These are phyloP conservation scores for Noctuana brunneofusca DNA, from an alignment of 2,888 invertebrate species.

Conservation along the genomic window DNA sequence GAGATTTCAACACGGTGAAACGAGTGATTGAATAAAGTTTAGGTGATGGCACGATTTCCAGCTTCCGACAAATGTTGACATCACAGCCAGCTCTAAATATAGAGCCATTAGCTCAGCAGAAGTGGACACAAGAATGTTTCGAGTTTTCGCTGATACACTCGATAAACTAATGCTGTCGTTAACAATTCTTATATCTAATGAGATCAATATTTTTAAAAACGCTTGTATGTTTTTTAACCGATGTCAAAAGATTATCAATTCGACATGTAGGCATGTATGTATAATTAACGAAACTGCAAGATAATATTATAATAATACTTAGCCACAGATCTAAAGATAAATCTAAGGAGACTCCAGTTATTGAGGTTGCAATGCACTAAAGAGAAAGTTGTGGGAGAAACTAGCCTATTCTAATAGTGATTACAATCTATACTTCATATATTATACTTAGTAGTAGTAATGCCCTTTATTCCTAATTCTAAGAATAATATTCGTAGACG, in stretches of 20 bases:
- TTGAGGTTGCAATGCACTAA: constrained; percentile 18
- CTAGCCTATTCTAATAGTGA: constrained; percentile 23
- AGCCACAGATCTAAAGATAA: constrained; percentile 9
- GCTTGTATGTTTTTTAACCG: neutral
- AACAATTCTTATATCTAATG: constrained; percentile 13
- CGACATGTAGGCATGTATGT: too few relatives aligned
- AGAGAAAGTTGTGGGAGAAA: constrained; percentile 31
- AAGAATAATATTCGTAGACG: neutral
- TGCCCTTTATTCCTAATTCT: neutral
- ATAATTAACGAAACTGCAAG: too few relatives aligned
- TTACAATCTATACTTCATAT: constrained; percentile 1
- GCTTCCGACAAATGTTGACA: constrained; percentile 60
- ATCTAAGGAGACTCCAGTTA: constrained; percentile 11
- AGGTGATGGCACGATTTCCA: constrained; percentile 57
- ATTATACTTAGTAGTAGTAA: neutral
- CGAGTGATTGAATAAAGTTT: constrained; percentile 45
- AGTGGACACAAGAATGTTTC: constrained; percentile 46
- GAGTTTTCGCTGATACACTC: constrained; percentile 36
- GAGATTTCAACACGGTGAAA: constrained; percentile 23
- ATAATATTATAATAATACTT: too few relatives aligned
- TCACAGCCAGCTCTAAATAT: constrained; percentile 60
- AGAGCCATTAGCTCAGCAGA: constrained; percentile 60
- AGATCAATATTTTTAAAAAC: constrained; percentile 6
- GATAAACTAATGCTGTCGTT: constrained; percentile 20
- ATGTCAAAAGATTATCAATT: neutral